These are phyloP conservation scores for Tolmerus cingulatus DNA, from an alignment of 2,888 invertebrate species.

Conservation along the genomic window DNA sequence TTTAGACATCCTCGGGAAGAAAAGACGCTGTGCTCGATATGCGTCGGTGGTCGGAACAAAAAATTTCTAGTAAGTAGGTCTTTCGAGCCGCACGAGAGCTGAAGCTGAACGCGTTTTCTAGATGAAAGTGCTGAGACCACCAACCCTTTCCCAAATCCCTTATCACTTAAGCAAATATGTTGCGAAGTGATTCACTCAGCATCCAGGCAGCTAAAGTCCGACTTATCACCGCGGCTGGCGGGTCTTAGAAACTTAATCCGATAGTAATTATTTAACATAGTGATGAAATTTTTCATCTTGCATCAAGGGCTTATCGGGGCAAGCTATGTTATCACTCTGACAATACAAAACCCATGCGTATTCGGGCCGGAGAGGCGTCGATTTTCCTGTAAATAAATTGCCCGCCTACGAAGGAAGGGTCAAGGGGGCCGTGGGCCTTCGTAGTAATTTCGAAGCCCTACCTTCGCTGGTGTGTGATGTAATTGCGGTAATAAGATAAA, in stretches of 20 bases:
- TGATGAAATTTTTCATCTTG: background rate
- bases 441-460: conserved; percentile 5
- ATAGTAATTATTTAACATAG: background rate
- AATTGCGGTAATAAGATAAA: conserved; percentile 10
- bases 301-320: background rate
- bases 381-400: background rate
- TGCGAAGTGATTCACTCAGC: background rate
- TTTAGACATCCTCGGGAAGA: background rate
- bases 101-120: background rate
- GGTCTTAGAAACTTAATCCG: background rate
- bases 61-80: background rate
- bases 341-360: background rate
- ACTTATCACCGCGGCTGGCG: background rate
- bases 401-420: background rate
- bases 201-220: background rate
- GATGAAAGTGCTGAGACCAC: background rate
- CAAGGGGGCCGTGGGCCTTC: background rate
- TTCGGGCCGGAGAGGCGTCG: background rate
- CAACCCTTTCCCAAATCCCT: background rate
- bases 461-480: background rate
- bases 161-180: background rate
- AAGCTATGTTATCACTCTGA: background rate
- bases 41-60: background rate
- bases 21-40: background rate
- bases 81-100: background rate